Evolutionary conservation across 2,797 vertebrate genomes (phyloP).

Genomic region (Falco berigora): DNA sequence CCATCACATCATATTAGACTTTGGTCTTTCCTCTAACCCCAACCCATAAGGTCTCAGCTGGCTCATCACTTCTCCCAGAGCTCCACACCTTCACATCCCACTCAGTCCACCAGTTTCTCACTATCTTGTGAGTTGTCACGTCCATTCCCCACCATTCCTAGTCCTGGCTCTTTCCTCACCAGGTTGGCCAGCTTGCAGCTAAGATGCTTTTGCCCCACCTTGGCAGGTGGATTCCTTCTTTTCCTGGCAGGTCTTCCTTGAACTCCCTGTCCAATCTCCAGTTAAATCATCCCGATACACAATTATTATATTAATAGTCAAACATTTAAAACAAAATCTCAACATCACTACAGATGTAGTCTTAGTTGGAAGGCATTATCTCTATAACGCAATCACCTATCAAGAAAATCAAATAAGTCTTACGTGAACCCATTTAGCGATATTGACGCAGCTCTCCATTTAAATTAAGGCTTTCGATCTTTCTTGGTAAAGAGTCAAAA

Average conservation of each 20-base stretch:
- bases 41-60: background rate
- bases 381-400: background rate
- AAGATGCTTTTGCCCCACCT: background rate
- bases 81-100: background rate
- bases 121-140: background rate
- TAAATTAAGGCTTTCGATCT: background rate
- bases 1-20: background rate
- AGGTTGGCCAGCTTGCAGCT: background rate
- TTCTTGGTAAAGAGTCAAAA: background rate
- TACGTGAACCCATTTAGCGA: background rate
- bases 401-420: background rate
- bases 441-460: background rate
- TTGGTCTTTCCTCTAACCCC: background rate
- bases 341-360: background rate
- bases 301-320: background rate
- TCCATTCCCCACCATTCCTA: background rate
- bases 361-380: background rate
- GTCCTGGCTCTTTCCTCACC: background rate
- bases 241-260: background rate
- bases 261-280: background rate
- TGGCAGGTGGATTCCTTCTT: background rate
- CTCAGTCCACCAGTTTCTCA: background rate
- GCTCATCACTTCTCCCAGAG: background rate
- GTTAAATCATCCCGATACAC: accelerated
- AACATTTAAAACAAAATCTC: background rate